Base-by-base conservation (phyloP, 1,140 invertebrate species). In the Musca vetustissima region DNA sequence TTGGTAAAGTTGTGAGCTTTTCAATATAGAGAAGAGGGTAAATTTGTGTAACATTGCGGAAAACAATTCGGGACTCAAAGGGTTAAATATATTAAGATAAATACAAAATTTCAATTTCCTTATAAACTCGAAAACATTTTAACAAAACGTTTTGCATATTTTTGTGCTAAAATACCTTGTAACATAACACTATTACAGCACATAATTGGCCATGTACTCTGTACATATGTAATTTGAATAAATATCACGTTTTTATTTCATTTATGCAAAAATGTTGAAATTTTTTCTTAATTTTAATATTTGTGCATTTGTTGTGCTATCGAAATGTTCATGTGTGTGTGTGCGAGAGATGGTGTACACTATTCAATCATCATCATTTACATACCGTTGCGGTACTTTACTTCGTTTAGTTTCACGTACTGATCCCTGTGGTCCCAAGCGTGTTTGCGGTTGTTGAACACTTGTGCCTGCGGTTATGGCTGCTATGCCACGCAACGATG, bases 321-420 rank as follows among this genome's bases (percentile, higher is more conserved):
- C 1, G 21, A 2, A 61, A 21, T 61, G 19, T 61, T 61, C 21
- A 13, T 43, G 36, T 7, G 13, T 43, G 36, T 13, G 36, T 43
- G 36, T 43, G 36, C 36, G 1, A 43, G 36, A 43, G 6, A 13
- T 8, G 36, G 36, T 43, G 36, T 43, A 11, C 36, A 43, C 36
- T 2, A 43, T 43, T 43, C 36, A 43, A 43, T 43, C 36, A 43
- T 43, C 36, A 61, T 61, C 57, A 61, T 66, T 55, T 66, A 80
- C 78, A 50, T 80, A 80, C 78, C 78, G 78, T 78, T 80, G 80
- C 57, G 78, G 78, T 70, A 76, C 75, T 49, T 78, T 78, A 69
- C 75, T 80, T 53, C 78, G 74, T 61, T 71, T 71, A 32, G 55
- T 36, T 53, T 80, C 78, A 32, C 68, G 61, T 66, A 69, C 52